Conservation (phyloP, 2,113 vertebrate genomes). For the Pogona vitticeps region DNA sequence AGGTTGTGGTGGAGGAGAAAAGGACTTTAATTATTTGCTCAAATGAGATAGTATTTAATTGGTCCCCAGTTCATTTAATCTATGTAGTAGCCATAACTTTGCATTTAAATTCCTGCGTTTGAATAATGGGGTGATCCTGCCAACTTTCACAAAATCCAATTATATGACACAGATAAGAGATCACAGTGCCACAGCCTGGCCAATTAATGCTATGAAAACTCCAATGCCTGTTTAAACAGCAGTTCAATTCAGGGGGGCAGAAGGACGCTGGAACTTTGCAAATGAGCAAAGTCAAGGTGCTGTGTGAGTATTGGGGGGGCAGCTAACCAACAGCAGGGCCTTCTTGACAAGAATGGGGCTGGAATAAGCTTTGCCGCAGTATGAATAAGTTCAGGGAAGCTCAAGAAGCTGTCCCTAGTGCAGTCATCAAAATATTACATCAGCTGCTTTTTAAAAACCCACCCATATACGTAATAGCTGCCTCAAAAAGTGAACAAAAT, state of each 20-base stretch:
- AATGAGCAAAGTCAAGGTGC: not conserved
- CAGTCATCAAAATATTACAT: not conserved
- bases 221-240: constrained; percentile 21
- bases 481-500: not conserved
- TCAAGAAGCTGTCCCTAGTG: not conserved
- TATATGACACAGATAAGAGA: constrained; percentile 23
- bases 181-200: not conserved
- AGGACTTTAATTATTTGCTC: constrained; percentile 27
- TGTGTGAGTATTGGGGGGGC: not conserved
- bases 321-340: accelerated
- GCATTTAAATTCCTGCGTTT: constrained; percentile 28
- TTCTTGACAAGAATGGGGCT: not conserved
- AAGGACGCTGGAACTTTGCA: not conserved
- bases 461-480: not conserved
- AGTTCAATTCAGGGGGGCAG: not conserved
- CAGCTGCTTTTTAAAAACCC: too few relatives aligned
- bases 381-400: not conserved
- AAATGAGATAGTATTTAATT: constrained; percentile 36
- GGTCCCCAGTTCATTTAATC: constrained; percentile 23
- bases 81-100: constrained; percentile 18
- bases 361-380: not conserved
- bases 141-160: constrained; percentile 36
- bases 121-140: constrained; percentile 33
- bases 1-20: not conserved
- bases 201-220: constrained; percentile 27